phyloP scores from a whole-genome alignment of 2,888 invertebrate species.

The Cenopis cana region DNA sequence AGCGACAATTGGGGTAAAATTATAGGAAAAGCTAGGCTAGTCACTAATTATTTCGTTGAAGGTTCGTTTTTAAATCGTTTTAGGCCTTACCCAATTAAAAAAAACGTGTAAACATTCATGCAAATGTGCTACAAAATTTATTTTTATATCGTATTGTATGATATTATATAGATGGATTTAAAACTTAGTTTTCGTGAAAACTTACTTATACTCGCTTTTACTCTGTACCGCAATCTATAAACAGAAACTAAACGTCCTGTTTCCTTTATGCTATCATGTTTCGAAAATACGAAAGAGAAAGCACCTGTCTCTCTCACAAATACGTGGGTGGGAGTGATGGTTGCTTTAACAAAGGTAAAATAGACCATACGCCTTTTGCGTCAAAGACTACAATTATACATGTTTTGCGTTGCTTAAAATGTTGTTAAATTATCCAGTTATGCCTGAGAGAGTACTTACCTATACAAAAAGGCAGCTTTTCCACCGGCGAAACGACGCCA shows the following conservation, averaged over 20 bases:
- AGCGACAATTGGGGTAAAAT: too few species aligned
- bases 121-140: too few species aligned
- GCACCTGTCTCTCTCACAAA: background rate
- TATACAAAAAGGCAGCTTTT: background rate
- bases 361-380: background rate
- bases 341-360: background rate
- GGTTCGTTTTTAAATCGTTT: too few species aligned
- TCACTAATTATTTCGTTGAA: too few species aligned
- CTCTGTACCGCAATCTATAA: background rate
- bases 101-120: too few species aligned
- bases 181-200: too few species aligned
- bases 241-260: background rate
- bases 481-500: background rate
- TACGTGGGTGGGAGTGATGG: background rate
- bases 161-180: too few species aligned
- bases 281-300: background rate
- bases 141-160: too few species aligned
- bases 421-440: conserved; percentile 3
- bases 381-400: too few species aligned
- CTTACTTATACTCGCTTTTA: background rate
- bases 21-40: too few species aligned
- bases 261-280: too few species aligned
- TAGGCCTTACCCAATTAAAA: too few species aligned
- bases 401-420: background rate
- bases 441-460: conserved; percentile 12